These are phyloP conservation scores for Philopotamus ludificatus DNA, from an alignment of 1,140 invertebrate species.

Conservation along the genomic window DNA sequence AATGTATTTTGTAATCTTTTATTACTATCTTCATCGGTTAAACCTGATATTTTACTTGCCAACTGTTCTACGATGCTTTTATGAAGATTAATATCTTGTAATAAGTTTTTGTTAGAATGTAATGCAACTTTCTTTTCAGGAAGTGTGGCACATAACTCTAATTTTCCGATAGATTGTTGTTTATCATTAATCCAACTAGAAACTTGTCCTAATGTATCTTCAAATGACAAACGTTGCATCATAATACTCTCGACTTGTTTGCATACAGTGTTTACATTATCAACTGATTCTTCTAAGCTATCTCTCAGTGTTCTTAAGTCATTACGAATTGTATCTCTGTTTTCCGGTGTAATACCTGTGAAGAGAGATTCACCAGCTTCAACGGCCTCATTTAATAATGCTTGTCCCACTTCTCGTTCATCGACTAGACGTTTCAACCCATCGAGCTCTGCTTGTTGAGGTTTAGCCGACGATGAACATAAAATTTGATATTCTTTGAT, in stretches of 20 bases:
- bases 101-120: slow-evolving; percentile 70
- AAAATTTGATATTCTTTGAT: slow-evolving; percentile 68
- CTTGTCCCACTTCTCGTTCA: slow-evolving; percentile 76
- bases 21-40: slow-evolving; percentile 74
- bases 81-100: slow-evolving; percentile 81
- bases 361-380: slow-evolving; percentile 86
- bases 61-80: slow-evolving; percentile 76
- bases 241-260: slow-evolving; percentile 84
- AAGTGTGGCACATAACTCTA: slow-evolving; percentile 71
- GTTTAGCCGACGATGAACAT: slow-evolving; percentile 64
- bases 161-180: slow-evolving; percentile 65
- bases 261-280: slow-evolving; percentile 79
- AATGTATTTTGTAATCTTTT: slow-evolving; percentile 68
- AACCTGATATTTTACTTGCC: slow-evolving; percentile 69
- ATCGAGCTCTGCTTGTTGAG: slow-evolving; percentile 67
- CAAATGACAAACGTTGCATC: slow-evolving; percentile 85
- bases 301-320: slow-evolving; percentile 80
- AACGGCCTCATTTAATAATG: slow-evolving; percentile 74
- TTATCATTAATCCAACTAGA: slow-evolving; percentile 78
- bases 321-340: slow-evolving; percentile 78
- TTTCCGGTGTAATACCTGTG: slow-evolving; percentile 80
- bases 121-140: slow-evolving; percentile 83
- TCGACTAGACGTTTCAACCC: slow-evolving; percentile 73
- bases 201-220: slow-evolving; percentile 83
- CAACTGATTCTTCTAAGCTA: slow-evolving; percentile 78